Percentiles rank a stretch among this genome's conserved stretches.
phyloP scores from a whole-genome alignment of 2,888 invertebrate genomes.

The Carabus problematicus region DNA sequence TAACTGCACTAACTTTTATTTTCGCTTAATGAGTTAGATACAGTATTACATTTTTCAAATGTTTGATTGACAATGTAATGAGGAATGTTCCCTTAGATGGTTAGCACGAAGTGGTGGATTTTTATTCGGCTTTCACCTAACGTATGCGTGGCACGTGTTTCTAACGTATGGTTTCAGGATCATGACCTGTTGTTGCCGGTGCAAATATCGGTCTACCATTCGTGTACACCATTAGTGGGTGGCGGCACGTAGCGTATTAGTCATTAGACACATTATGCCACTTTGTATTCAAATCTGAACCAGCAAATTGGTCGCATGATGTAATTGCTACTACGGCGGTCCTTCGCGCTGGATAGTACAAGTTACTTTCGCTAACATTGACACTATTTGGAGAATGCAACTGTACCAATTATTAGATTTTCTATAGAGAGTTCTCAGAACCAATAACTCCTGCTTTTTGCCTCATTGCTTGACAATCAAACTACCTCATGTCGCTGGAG shows the following conservation, averaged over 20 bases:
- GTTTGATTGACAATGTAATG: too few species aligned
- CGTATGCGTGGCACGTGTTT: conserved; percentile 13
- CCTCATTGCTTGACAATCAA: neutral
- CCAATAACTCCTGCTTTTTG: neutral
- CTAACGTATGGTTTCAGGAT: conserved; percentile 9
- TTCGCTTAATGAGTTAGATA: too few species aligned
- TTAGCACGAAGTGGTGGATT: too few species aligned
- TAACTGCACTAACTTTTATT: too few species aligned
- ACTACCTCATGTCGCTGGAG: neutral
- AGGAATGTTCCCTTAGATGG: too few species aligned
- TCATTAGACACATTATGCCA: conserved; percentile 35
- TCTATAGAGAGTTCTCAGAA: too few species aligned
- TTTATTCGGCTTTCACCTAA: neutral
- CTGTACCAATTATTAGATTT: too few species aligned
- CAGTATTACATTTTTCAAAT: too few species aligned
- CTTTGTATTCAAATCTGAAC: conserved; percentile 17
- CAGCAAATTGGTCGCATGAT: conserved; percentile 14
- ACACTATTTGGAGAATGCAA: too few species aligned
- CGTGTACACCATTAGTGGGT: conserved; percentile 17
- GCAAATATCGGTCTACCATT: neutral
- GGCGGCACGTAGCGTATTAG: conserved; percentile 27
- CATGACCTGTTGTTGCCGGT: conserved; percentile 11
- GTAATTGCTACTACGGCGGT: neutral
- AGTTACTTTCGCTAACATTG: too few species aligned
- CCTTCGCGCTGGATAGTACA: neutral